These are phyloP conservation scores for Pseudochirops cupreus DNA, from an alignment of 2,797 vertebrate genomes.

Conservation along the genomic window DNA sequence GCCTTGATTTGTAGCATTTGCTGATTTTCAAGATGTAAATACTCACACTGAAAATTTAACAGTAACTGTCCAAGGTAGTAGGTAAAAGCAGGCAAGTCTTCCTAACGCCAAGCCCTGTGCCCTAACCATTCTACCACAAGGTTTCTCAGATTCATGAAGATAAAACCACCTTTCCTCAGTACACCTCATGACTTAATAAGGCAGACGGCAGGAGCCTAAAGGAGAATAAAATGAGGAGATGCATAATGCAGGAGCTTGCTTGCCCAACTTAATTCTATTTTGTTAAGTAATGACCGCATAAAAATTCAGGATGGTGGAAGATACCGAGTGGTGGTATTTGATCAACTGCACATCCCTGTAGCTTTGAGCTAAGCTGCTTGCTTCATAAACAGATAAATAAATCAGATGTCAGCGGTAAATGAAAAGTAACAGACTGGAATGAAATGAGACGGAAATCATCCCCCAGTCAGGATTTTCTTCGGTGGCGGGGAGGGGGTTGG, in stretches of 20 bases:
- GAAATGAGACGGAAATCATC: constrained; percentile 57
- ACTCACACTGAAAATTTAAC: background rate
- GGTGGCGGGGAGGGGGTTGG: background rate
- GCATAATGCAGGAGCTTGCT: constrained; percentile 22
- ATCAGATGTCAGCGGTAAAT: constrained; percentile 72
- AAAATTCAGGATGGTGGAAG: constrained; percentile 59
- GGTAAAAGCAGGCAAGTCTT: background rate
- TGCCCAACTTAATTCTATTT: constrained; percentile 69
- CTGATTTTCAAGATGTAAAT: background rate
- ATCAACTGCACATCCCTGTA: constrained; percentile 72
- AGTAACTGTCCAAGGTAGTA: background rate
- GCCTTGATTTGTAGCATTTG: background rate
- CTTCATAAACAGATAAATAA: constrained; percentile 80
- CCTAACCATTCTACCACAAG: background rate
- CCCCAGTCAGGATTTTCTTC: background rate
- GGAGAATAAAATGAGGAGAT: constrained; percentile 9
- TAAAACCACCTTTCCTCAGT: background rate
- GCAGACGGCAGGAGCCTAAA: background rate
- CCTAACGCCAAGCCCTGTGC: background rate
- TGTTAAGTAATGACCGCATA: constrained; percentile 74
- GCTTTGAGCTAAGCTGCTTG: constrained; percentile 54
- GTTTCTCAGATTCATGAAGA: background rate
- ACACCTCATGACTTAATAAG: background rate
- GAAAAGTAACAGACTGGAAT: constrained; percentile 67
- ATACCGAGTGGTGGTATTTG: constrained; percentile 65